A percentile compares a stretch with the other conserved stretches of the same genome.
Evolutionary conservation across 2,888 invertebrate genomes (phyloP).

Genomic region (Embidobia sp.): DNA sequence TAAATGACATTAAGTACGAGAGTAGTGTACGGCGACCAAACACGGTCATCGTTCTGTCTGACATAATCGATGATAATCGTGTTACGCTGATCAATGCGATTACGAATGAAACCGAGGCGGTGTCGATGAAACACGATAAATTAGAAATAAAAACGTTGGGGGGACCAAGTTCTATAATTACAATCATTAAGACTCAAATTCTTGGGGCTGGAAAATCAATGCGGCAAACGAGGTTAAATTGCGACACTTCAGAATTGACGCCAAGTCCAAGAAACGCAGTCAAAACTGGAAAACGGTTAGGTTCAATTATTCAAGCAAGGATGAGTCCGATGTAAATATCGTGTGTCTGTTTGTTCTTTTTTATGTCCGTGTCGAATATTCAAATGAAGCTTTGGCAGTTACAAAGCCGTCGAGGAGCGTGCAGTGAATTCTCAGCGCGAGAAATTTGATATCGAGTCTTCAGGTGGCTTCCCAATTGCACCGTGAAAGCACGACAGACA

Average conservation of each 20-base stretch:
- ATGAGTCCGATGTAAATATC: slow-evolving; percentile 49
- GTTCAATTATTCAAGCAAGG: no score
- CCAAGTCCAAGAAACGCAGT: no score
- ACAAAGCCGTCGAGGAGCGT: slow-evolving; percentile 68
- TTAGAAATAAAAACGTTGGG: background rate
- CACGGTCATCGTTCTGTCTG: slow-evolving; percentile 31
- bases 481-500: slow-evolving; percentile 37
- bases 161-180: no score
- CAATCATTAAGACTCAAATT: no score
- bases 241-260: no score
- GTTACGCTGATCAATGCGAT: slow-evolving; percentile 30
- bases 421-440: slow-evolving; percentile 66
- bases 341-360: slow-evolving; percentile 66
- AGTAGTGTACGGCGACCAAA: slow-evolving; percentile 10
- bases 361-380: slow-evolving; percentile 73
- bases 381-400: slow-evolving; percentile 69
- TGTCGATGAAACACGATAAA: background rate
- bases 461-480: slow-evolving; percentile 47
- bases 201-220: no score
- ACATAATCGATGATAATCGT: slow-evolving; percentile 47
- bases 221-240: no score
- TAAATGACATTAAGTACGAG: slow-evolving; percentile 51
- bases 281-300: slow-evolving; percentile 1
- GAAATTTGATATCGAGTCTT: slow-evolving; percentile 40
- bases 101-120: slow-evolving; percentile 15